Conservation (phyloP, 2,113 vertebrate species). For the Cottus gobio region DNA sequence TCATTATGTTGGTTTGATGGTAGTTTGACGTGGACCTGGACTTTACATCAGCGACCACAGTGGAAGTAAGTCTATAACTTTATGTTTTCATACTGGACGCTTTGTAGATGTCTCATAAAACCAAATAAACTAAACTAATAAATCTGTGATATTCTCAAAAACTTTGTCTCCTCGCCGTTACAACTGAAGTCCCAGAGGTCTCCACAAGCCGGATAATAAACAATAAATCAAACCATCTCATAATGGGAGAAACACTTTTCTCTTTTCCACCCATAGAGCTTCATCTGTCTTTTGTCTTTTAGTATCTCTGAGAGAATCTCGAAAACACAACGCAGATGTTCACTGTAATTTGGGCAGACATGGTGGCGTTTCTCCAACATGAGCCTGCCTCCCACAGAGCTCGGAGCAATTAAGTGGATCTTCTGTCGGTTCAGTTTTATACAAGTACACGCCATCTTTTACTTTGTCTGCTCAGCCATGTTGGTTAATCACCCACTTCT, state of each 20-base stretch:
- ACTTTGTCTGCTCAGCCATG: background rate
- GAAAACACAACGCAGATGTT: constrained; percentile 38
- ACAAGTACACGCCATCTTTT: background rate
- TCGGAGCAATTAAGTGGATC: constrained; percentile 19
- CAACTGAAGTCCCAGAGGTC: background rate
- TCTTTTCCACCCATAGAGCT: background rate
- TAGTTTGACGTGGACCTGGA: background rate
- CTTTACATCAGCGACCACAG: background rate
- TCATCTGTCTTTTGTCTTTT: constrained; percentile 1
- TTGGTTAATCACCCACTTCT: background rate
- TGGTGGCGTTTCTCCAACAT: constrained; percentile 5
- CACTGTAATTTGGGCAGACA: constrained; percentile 24
- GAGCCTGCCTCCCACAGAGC: background rate
- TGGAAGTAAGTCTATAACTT: background rate
- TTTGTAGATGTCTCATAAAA: too few relatives aligned
- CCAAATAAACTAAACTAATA: too few relatives aligned
- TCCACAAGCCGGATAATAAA: background rate
- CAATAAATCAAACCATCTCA: background rate
- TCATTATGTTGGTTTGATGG: too few relatives aligned
- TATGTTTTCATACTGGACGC: too few relatives aligned
- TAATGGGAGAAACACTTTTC: background rate
- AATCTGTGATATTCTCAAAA: too few relatives aligned
- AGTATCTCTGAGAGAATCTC: constrained; percentile 2
- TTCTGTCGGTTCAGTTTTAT: constrained; percentile 15
- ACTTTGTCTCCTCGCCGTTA: background rate